A percentile compares a stretch with the other conserved stretches of the same genome.
Conservation (phyloP, 2,113 vertebrate species). For the Melanocharis versteri region DNA sequence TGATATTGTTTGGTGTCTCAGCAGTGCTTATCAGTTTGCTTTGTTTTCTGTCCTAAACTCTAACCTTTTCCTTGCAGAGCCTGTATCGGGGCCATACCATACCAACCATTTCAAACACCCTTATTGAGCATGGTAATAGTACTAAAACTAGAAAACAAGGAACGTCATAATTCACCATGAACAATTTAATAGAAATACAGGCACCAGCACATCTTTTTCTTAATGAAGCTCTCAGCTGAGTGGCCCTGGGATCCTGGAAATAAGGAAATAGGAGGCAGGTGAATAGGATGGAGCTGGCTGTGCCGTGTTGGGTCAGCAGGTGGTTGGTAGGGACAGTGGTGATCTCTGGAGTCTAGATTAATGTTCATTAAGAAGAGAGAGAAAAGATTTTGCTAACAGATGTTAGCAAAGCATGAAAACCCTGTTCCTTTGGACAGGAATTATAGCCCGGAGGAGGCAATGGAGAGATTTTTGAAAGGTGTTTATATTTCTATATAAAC, state of each 20-base stretch:
- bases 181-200: neutral
- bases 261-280: neutral
- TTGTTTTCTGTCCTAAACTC: neutral
- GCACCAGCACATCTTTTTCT: neutral
- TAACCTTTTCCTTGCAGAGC: neutral
- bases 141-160: neutral
- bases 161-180: neutral
- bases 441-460: neutral
- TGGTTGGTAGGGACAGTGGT: neutral
- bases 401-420: neutral
- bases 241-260: neutral
- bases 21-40: neutral
- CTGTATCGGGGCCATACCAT: neutral
- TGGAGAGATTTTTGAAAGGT: neutral
- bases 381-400: neutral
- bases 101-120: neutral
- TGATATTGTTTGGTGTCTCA: neutral
- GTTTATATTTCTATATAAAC: neutral
- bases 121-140: neutral
- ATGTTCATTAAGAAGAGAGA: neutral
- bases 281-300: neutral
- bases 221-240: neutral
- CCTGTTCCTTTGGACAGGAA: neutral
- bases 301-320: neutral
- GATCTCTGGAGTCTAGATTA: neutral